Evolutionary conservation across 2,797 vertebrate species (phyloP).

Genomic region (Sebastes reedi): DNA sequence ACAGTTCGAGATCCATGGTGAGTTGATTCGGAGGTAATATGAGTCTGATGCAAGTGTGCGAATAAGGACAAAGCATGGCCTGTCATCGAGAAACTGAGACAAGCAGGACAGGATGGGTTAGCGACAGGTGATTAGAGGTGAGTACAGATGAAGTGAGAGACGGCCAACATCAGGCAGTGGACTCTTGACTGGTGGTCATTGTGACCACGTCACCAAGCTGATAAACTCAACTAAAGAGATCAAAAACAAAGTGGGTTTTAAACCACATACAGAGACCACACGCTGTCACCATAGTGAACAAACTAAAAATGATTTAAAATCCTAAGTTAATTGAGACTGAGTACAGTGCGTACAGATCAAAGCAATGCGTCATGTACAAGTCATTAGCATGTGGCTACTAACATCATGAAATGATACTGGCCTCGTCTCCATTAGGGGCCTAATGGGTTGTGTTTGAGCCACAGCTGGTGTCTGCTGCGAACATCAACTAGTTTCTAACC

Average conservation of each 20-base stretch:
- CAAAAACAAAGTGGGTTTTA: constrained; percentile 26
- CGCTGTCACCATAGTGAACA: background rate
- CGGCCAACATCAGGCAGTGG: background rate
- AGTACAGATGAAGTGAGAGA: background rate
- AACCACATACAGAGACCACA: constrained; percentile 5
- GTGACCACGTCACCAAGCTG: background rate
- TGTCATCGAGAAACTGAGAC: background rate
- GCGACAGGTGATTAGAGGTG: background rate
- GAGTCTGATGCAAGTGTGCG: background rate
- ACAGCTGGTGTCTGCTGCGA: constrained; percentile 35
- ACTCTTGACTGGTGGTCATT: background rate
- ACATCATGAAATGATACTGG: background rate
- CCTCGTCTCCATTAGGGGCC: constrained; percentile 5
- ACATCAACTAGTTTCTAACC: constrained; percentile 53
- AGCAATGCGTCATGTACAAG: constrained; percentile 40
- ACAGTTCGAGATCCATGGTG: background rate
- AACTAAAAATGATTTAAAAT: constrained; percentile 32
- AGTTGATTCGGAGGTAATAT: background rate
- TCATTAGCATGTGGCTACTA: constrained; percentile 35
- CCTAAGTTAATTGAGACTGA: constrained; percentile 50
- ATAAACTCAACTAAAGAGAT: background rate
- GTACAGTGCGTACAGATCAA: constrained; percentile 55
- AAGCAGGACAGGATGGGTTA: background rate
- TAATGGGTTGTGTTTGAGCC: constrained; percentile 26
- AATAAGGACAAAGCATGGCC: background rate